Percentiles rank a stretch among this genome's conserved stretches.
These are phyloP conservation scores for Carlito syrichta DNA, from an alignment of 2,113 vertebrate species.

Conservation along the genomic window DNA sequence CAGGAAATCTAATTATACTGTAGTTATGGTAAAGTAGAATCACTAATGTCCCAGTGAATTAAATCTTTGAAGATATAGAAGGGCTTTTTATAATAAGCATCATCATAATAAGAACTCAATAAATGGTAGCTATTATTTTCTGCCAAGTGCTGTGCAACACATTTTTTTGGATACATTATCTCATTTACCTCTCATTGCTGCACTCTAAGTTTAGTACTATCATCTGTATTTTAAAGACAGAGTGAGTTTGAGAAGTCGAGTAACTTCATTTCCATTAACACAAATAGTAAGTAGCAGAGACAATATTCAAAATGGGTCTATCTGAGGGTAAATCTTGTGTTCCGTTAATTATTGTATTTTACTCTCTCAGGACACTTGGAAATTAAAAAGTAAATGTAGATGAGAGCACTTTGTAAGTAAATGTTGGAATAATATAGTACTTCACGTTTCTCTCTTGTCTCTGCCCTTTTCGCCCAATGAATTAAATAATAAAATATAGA, in stretches of 20 bases:
- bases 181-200: neutral
- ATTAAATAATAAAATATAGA: neutral
- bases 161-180: neutral
- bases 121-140: neutral
- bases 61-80: neutral
- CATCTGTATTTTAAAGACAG: neutral
- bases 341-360: neutral
- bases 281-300: neutral
- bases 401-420: neutral
- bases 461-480: neutral
- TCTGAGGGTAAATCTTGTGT: neutral
- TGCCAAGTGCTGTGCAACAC: neutral
- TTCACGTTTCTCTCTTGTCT: neutral
- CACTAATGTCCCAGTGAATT: neutral
- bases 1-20: neutral
- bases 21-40: neutral
- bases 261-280: neutral
- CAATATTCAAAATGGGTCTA: neutral
- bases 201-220: neutral
- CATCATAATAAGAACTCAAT: neutral
- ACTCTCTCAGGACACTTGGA: neutral
- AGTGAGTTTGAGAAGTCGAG: neutral
- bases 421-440: neutral
- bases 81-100: neutral
- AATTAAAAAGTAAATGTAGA: neutral